Evolutionary conservation across 2,113 vertebrate species (phyloP), one percentile per base, ranked within the genome.

Genomic region (Thermophis baileyi): DNA sequence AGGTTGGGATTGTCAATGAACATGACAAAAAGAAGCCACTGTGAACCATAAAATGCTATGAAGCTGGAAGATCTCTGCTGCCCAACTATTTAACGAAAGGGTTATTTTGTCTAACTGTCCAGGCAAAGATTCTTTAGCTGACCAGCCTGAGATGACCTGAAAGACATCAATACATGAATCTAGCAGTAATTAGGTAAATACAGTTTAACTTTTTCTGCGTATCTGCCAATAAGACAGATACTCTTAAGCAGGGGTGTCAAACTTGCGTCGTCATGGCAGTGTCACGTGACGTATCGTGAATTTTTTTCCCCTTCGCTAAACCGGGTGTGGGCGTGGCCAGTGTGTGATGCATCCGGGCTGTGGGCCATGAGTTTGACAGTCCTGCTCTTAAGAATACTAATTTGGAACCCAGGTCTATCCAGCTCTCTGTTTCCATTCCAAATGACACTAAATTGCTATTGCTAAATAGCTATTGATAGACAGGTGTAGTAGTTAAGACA

Each of bases 1-100:
- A 55, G 24, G 89, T 40, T 92, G 89, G 51, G 87, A n/a, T 86
- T 95, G 93, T 27, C 51, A 57, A n/a, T 22, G 9, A 30, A 44
- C 44, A n/a, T 55, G 1, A 55, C 9, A 44, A 18, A 91, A 91
- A 81, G 12, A 25, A 27, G 24, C 4, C 30, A 9, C 25, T 25
- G 20, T 6, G 69, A 51, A 85, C 22, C 40, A 85, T 53, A 30
- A 18, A 81, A 50, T 53, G 24, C 35, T 53, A 8, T 54, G 55
- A 55, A 91, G 9, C 87, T 55, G 50, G 35, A 89, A 85, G 51
- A 55, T 55, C 51, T 92, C 20, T 9, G 25, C 60, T 89, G 40
- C 10, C 25, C 50, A 89, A 22, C 50, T 24, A n/a, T 46, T 54
- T 85, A 10, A 47, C 22, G 18, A 87, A 35, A 49, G 30, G 46